Evolutionary conservation across 2,797 vertebrate species (phyloP), one percentile per base, ranked within the genome.

Genomic region (Fundulus diaphanus): DNA sequence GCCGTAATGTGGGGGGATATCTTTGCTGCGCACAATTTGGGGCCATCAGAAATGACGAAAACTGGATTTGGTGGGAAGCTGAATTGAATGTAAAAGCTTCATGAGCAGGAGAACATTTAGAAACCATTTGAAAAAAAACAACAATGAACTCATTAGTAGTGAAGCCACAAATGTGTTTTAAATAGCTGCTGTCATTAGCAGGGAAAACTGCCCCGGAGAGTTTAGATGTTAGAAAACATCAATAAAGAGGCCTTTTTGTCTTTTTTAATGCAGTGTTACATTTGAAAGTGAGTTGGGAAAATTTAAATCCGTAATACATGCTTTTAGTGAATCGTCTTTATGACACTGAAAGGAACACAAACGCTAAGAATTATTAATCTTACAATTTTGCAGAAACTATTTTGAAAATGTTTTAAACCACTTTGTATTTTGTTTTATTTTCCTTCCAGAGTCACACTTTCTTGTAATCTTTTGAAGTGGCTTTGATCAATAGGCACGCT

Each of bases 81-180:
- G 70, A 79, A 52, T n/a, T 78, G 5, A 16, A 8, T 13, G 44
- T 49, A 76, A 81, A 74, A 66, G 70, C 33, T 70, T 72, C 20
- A 74, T 61, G 57, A 74, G 65, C 27, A 40, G 42, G 42, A 40
- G 35, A n/a, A 79, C 66, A 82, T 89, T 88, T 78, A 78, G 74
- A 84, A 71, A 35, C 67, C 35, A 82, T 86, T 88, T 85, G 68
- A 29, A 61, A 72, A 75, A n/a, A n/a, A n/a, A n/a, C n/a, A 84
- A 35, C 51, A 83, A 78, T 63, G 2, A 77, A 57, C 52, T 66
- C 57, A 57, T 86, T 79, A 75, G 42, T 68, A 46, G 12, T 54
- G 63, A 59, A 72, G 73, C 48, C 1, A 37, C 65, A 59, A 52
- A 72, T 78, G 20, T 37, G 54, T 67, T 78, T 27, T 65, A 6